These are phyloP conservation scores for Piprites chloris DNA, from an alignment of 2,113 vertebrate genomes.

Conservation along the genomic window DNA sequence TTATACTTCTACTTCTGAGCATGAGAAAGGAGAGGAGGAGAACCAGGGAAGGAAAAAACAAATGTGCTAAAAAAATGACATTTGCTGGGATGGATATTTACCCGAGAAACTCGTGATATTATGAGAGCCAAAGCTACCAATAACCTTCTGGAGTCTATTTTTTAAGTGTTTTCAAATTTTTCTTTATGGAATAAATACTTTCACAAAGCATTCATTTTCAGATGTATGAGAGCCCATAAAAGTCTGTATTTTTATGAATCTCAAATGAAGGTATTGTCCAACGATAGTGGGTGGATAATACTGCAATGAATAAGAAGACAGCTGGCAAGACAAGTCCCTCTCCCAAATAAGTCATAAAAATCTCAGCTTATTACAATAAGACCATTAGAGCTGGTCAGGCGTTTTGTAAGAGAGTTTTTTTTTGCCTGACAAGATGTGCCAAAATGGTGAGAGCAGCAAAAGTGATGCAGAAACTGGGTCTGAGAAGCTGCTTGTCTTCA, in stretches of 20 bases:
- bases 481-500: background rate
- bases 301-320: background rate
- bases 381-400: background rate
- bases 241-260: background rate
- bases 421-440: background rate
- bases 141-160: background rate
- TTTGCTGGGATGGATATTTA: conserved; percentile 21
- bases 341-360: background rate
- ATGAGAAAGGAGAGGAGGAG: conserved; percentile 8
- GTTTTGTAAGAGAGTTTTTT: background rate
- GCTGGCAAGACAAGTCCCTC: background rate
- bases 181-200: background rate
- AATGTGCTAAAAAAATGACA: background rate
- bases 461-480: background rate
- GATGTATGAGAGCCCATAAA: background rate
- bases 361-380: background rate
- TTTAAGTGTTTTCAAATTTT: background rate
- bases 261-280: conserved; percentile 18
- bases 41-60: conserved; percentile 15
- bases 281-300: background rate
- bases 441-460: background rate
- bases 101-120: background rate
- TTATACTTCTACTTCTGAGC: conserved; percentile 34
- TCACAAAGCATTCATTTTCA: background rate
- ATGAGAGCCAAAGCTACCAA: background rate